Base-by-base conservation (phyloP, 2,113 vertebrate genomes). In the Cyprinodon variegatus region DNA sequence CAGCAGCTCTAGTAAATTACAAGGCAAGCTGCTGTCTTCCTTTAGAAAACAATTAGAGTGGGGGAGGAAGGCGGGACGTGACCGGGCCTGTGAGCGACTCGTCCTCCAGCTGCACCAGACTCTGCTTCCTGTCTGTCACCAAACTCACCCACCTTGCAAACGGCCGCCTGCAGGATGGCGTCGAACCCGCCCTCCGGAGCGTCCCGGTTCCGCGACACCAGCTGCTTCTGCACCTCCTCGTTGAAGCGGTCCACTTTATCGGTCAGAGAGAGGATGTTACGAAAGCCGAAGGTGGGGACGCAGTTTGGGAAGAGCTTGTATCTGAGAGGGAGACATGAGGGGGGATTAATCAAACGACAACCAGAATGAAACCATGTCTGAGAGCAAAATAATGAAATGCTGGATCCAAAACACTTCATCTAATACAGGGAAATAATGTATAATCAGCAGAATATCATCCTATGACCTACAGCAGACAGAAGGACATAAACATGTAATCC, bases 161-260 rank as follows among this genome's bases (percentile, higher is more conserved):
- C 98, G 0, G 96, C 95, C 0, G 97, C 97, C 93, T 99, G 98
- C 76, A 99, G 91, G 60, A 99, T 95, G 0, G 98, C 98, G 37
- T 99, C 98, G 0, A 99, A 98, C 0, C 97, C 97, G 0, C 98
- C 98, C 83, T 99, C 98, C 0, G 98, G 98, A 0, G 98, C 97
- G 8, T 99, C 98, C 0, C 97, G 83, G 91, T 99, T 99, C 63
- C 98, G 95, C 10, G 98, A 99, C 43, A 99, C 97, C 84, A 96
- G 95, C 94, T 99, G 98, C 61, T 97, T 98, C 89, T 93, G 96
- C 65, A 99, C 98, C 86, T 99, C 97, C 78, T 98, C 94, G 0
- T 99, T 99, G 81, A 99, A 99, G 46, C 96, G 93, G 74, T 98
- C 96, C 0, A 97, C 97, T 91, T 97, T 93, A 83, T 99, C 98